Base-by-base conservation (phyloP, 2,797 vertebrate genomes). In the Ceryle rudis region DNA sequence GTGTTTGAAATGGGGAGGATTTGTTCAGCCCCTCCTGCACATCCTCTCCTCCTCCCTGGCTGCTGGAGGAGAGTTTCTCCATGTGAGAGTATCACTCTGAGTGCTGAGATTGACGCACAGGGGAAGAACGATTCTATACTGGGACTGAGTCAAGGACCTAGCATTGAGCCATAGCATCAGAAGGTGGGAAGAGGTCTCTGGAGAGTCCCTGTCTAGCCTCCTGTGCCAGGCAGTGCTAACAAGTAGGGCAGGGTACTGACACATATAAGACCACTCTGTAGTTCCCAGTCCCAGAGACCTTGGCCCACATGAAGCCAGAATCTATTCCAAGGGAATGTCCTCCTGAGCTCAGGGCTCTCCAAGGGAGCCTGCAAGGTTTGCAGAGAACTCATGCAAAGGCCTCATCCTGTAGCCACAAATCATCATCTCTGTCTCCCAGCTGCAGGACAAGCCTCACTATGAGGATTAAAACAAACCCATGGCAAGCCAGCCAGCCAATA, bases 51-150 rank as follows among this genome's bases (percentile, higher is more conserved):
- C 60, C 65, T 78, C 61, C 19, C 51, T 51, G 31, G 18, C 44
- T 55, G 61, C 80, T 73, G 57, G 41, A 62, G 20, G 10, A 93
- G 46, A 22, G 25, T 25, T 81, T 83, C 25, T 39, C 46, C 47
- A 10, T 1, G 0, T 47, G 14, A 47, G 2, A 75, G 9, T 25
- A n/a, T 46, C 54, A n/a, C 13, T 15, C 20, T 3, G 7, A 44
- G 23, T 5, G 44, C 18, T 25, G 23, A 58, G 10, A 72, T 28
- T 26, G 28, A 16, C 19, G 25, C 22, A 33, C 44, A 80, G 39
- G 47, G 11, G 17, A 69, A 46, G 35, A 47, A 62, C 14, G 46
- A 6, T 13, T 69, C 64, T 14, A 29, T 49, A 16, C 8, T 39
- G 16, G 31, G 25, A 14, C 35, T 90, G 41, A 72, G n/a, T 62